Evolutionary conservation across 2,888 invertebrate genomes (phyloP).

Genomic region (Myopa testacea): DNA sequence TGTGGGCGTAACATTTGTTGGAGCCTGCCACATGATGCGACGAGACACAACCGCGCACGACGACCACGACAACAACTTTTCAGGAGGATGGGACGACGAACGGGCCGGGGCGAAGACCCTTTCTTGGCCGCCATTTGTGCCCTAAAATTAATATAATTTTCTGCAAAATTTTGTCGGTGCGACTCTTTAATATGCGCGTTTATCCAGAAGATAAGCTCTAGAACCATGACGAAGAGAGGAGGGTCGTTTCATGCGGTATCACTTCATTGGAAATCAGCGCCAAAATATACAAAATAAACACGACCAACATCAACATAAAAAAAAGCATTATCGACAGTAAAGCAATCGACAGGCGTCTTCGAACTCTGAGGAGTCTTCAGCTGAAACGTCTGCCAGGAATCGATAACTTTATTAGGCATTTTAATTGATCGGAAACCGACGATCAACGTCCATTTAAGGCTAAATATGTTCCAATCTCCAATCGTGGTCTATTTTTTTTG

Average conservation of each 20-base stretch:
- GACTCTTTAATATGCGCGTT: conserved; percentile 28
- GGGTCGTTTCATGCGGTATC: background rate
- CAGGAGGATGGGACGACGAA: background rate
- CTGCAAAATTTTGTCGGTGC: conserved; percentile 56
- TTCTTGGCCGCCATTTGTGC: conserved; percentile 28
- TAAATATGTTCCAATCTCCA: conserved; percentile 5
- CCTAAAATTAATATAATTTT: conserved; percentile 55
- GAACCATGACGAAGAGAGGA: background rate
- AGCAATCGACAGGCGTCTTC: background rate
- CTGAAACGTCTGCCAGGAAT: conserved; percentile 30
- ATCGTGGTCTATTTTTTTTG: background rate
- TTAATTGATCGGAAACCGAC: conserved; percentile 41
- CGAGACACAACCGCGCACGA: background rate
- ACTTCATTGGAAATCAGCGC: conserved; percentile 26
- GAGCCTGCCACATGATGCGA: background rate
- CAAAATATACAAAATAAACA: background rate
- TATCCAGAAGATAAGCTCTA: conserved; percentile 21
- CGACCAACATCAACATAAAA: background rate
- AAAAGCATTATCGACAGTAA: background rate
- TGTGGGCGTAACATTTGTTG: background rate
- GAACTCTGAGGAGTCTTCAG: background rate
- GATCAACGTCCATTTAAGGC: conserved; percentile 26
- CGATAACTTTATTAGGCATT: conserved; percentile 40
- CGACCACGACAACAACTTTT: too few species aligned
- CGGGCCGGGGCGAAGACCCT: background rate